Evolutionary conservation across 2,113 vertebrate genomes (phyloP), one percentile per base, ranked within the genome.

Genomic region (Nannobrachium achirus): DNA sequence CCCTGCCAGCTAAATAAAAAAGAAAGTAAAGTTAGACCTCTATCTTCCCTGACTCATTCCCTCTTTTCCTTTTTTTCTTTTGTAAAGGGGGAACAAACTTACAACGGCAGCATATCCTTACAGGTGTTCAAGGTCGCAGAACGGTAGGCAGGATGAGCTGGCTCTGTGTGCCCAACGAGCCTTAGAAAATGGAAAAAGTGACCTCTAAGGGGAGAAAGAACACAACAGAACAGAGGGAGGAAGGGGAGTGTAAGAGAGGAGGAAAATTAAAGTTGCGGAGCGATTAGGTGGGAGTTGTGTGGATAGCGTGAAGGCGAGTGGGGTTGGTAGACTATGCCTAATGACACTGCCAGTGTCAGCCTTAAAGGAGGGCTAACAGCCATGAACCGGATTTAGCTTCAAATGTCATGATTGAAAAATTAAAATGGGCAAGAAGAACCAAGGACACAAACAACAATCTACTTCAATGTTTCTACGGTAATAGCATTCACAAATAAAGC

Each of bases 111-210:
- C 60, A 46, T 57, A 65, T 80, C 76, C 69, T 79, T 45, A 60
- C 60, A 62, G 75, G 82, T 76, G 69, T 66, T 68, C 50, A 75
- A 80, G 85, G 80, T 85, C 72, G 76, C 50, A 81, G 78, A 78
- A 62, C 71, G 62, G 75, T 69, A 51, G 69, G 75, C 79, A 73
- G 73, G 41, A 62, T 67, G 67, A 73, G 50, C 60, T 65, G 75
- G 80, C 63, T 77, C 50, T 66, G 57, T 73, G 71, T 64, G 71
- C 74, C 63, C 82, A 86, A 83, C 45, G 73, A 85, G 82, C 74
- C 86, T 73, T 71, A 67, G 82, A 86, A 69, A 86, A 84, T 61
- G 63, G 66, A 73, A 44, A 79, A 55, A 78, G 62, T 69, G 61
- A 88, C 84, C 76, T 77, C 39, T 46, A 69, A 84, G 73, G 80